Evolutionary conservation across 2,113 vertebrate genomes (phyloP).

Genomic region (Notarius quadriscutis): DNA sequence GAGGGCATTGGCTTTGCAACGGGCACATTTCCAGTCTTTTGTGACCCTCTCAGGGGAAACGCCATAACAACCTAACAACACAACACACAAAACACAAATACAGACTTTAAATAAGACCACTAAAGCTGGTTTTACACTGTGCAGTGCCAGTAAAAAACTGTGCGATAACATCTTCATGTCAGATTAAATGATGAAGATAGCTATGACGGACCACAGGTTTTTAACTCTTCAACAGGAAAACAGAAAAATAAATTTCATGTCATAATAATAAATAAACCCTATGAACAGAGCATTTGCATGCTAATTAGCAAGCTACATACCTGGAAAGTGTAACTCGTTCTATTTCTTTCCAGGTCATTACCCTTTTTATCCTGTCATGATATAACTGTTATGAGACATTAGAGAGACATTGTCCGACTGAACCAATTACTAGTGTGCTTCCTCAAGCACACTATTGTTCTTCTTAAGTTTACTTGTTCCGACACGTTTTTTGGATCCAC

Average conservation of each 20-base stretch:
- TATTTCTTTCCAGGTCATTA: no score
- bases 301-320: no score
- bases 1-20: conserved; percentile 88
- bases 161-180: neutral
- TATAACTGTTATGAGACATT: no score
- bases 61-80: conserved; percentile 86
- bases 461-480: no score
- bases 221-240: neutral
- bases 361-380: no score
- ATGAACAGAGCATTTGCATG: no score
- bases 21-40: conserved; percentile 91
- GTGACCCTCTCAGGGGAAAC: conserved; percentile 80
- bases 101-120: neutral
- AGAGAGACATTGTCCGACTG: no score
- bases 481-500: no score
- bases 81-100: conserved; percentile 25
- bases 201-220: neutral
- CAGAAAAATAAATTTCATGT: neutral
- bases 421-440: no score
- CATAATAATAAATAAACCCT: no score
- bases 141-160: neutral
- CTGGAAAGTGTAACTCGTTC: no score
- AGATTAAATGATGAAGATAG: neutral
- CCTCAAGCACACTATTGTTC: no score
- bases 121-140: neutral